Base-by-base conservation (phyloP, 1,140 invertebrate species). In the Drosophila repleta region DNA sequence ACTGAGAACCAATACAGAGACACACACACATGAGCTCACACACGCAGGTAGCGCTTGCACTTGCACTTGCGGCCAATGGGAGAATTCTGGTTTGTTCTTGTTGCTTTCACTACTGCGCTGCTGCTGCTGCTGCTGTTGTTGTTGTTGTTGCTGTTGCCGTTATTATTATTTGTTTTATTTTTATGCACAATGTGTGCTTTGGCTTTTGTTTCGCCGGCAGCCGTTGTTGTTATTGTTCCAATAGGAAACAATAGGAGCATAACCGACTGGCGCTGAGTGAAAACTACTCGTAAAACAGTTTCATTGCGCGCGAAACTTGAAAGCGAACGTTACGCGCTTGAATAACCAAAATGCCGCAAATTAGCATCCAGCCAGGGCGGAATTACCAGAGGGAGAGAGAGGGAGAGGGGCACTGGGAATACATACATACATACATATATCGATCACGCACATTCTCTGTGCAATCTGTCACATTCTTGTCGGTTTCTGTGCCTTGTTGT, bases 21-120 rank as follows among this genome's bases (percentile, higher is more conserved):
- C 60, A 60, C 49, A 32, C 45, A 32, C 43, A 18, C 11, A 64
- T 13, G 29, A 17, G 10, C n/a, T 45, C 18, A 49, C 26, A 70
- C 48, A 24, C 18, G 37, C 29, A 13, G 41, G 18, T 57, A 65
- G 43, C 61, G 64, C 43, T 70, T 74, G 41, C 52, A 66, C 69
- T 65, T 75, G 68, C 68, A 65, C 61, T 61, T 75, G 64, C 64
- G 26, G 32, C 17, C 51, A 56, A 24, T 57, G 71, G 49, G 52
- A 67, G 66, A 69, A 60, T 69, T 74, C 71, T 69, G 71, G 65
- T 69, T 74, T 67, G 29, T 48, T 67, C 37, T 62, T 73, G 41
- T 53, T 64, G 24, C 18, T 52, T 20, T 20, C 32, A 35, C 32
- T 52, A 53, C 4, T 63, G 49, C 48, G 51, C 17, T 41, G 35